Evolutionary conservation across 2,888 invertebrate genomes (phyloP).

Genomic region (Drosophila monieri): DNA sequence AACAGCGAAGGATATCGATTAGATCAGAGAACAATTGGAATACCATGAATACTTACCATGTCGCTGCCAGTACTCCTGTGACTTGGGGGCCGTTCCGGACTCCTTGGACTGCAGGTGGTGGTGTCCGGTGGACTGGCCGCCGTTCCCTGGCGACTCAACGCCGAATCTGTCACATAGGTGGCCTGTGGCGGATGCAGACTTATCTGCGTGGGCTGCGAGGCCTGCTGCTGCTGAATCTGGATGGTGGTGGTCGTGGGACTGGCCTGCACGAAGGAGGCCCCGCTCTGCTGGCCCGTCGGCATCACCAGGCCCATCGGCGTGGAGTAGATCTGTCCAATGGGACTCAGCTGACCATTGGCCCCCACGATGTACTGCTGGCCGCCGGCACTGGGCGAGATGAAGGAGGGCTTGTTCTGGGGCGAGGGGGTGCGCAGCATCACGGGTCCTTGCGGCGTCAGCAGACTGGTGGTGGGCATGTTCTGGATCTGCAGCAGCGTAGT

Average conservation of each 20-base stretch:
- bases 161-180: constrained; percentile 59
- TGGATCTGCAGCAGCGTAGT: constrained; percentile 91
- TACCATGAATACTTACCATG: constrained; percentile 74
- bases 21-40: rapidly evolving
- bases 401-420: constrained; percentile 88
- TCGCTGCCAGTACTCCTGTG: constrained; percentile 84
- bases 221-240: constrained; percentile 86
- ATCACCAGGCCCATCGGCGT: constrained; percentile 83
- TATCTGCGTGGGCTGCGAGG: constrained; percentile 61
- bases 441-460: constrained; percentile 87
- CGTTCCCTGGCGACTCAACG: constrained; percentile 69
- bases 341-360: constrained; percentile 91
- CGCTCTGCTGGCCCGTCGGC: constrained; percentile 80
- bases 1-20: not conserved
- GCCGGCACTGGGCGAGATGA: constrained; percentile 88
- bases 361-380: constrained; percentile 89
- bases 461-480: constrained; percentile 89
- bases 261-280: constrained; percentile 92
- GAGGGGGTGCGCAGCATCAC: constrained; percentile 92
- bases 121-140: constrained; percentile 92
- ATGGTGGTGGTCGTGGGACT: constrained; percentile 89
- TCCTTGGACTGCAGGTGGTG: constrained; percentile 92
- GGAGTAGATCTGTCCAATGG: constrained; percentile 85
- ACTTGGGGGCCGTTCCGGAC: constrained; percentile 85
- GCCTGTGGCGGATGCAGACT: constrained; percentile 73